Base-by-base conservation (phyloP, 2,888 invertebrate species). In the Drosophila paramelanica region DNA sequence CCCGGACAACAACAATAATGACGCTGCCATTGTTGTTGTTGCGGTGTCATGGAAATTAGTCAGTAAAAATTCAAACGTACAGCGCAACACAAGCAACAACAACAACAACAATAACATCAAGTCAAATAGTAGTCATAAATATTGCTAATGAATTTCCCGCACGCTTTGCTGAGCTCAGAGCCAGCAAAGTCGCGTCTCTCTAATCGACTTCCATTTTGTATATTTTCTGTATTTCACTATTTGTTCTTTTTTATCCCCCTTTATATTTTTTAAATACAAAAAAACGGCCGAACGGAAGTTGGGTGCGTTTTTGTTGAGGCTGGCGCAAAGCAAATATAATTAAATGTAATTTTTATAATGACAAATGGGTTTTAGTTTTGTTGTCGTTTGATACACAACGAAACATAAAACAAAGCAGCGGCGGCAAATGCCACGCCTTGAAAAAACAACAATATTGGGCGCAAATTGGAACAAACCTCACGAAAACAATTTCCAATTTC, bases 121-220 rank as follows among this genome's bases (percentile, higher is more conserved):
- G 33, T 23, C 33, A 65, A 53, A 59, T 52, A 58, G 66, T 59
- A 76, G 79, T 79, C 88, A 85, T 89, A 84, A 88, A 89, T 88
- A 85, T 89, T 82, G 89, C 87, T 89, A 84, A 84, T 89, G 90
- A 89, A 84, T 89, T 84, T 89, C 90, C 84, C 89, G 89, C 84
- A 88, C 85, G 82, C 89, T 88, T 81, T 88, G 83, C 67, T 88
- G 73, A 83, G 69, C 84, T 69, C 73, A 70, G 59, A 73, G 39
- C 66, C 64, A 76, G 27, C 64, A 67, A 67, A 66, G 71, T 82
- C 71, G 62, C 73, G 45, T 59, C 59, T 47, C 62, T 70, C 51
- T 65, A 79, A 79, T 65, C 65, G 71, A 80, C 80, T 61, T 58
- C 77, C 77, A 76, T 66, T 76, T 79, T 75, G 76, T 55, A 58